phyloP scores from a whole-genome alignment of 2,888 invertebrate genomes.

The Drosophila koepferae region DNA sequence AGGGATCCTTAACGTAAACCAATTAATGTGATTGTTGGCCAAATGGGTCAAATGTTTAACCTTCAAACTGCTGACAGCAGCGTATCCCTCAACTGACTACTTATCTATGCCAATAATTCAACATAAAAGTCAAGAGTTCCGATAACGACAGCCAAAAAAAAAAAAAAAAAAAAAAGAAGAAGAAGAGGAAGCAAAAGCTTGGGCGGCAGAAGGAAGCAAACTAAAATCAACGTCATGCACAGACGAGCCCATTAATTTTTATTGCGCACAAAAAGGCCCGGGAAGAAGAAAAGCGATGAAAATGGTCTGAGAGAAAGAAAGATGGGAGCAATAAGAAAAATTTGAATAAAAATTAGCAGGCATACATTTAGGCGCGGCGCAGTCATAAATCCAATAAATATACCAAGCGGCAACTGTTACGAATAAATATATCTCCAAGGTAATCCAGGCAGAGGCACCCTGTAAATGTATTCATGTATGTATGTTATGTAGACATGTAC shows the following conservation, averaged over 20 bases:
- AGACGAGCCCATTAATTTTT: conserved; percentile 67
- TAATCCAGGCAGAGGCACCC: conserved; percentile 55
- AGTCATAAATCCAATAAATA: conserved; percentile 70
- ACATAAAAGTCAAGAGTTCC: conserved; percentile 58
- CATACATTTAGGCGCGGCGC: conserved; percentile 75
- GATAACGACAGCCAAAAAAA: conserved; percentile 36
- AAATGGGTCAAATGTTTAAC: conserved; percentile 40
- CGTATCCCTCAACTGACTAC: conserved; percentile 40
- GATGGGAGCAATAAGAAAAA: conserved; percentile 38
- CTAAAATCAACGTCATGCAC: conserved; percentile 79
- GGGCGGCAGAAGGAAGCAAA: conserved; percentile 38
- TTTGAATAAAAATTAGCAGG: conserved; percentile 79
- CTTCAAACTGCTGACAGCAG: conserved; percentile 57
- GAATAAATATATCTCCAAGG: conserved; percentile 55
- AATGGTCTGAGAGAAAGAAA: neutral
- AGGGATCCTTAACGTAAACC: conserved; percentile 26
- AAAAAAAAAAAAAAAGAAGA: neutral
- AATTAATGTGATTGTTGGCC: conserved; percentile 42
- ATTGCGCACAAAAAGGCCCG: conserved; percentile 64
- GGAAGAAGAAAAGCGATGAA: conserved; percentile 16
- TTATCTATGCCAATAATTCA: conserved; percentile 59
- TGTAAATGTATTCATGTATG: conserved; percentile 29
- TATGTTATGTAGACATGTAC: neutral
- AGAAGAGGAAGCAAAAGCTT: neutral
- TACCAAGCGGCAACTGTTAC: conserved; percentile 79